A percentile compares a stretch with the other conserved stretches of the same genome.
phyloP scores from a whole-genome alignment of 92 coral and sea anemone genomes.

The Bergia sp. region DNA sequence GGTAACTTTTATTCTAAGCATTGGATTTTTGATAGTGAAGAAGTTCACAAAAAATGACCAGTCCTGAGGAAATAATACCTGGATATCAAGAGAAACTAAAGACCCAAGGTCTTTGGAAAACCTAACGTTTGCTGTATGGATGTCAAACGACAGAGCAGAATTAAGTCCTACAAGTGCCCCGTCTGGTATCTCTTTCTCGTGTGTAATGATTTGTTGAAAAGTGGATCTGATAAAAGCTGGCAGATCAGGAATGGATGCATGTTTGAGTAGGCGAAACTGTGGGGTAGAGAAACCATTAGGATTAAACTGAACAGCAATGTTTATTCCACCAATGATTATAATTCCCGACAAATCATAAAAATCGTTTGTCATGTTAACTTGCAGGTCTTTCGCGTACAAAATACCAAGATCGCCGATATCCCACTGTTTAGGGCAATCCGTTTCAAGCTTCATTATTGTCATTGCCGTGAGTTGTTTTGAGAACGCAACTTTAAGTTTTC shows the following conservation, averaged over 20 bases:
- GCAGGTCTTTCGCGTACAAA: constrained; percentile 24
- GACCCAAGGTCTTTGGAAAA: constrained; percentile 49
- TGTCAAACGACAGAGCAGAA: constrained; percentile 17
- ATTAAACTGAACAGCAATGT: constrained; percentile 27
- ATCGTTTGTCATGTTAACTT: constrained; percentile 4
- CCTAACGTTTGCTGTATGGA: constrained; percentile 37
- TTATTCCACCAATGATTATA: constrained; percentile 41
- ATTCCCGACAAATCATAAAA: constrained; percentile 20
- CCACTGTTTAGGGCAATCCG: constrained; percentile 44
- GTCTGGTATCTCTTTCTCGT: constrained; percentile 46
- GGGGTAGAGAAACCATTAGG: constrained; percentile 43
- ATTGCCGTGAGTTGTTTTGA: constrained; percentile 28
- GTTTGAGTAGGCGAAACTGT: constrained; percentile 38
- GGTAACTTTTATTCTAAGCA: constrained; percentile 36
- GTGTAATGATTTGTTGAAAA: constrained; percentile 42
- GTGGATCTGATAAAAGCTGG: constrained; percentile 21
- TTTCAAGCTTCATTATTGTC: constrained; percentile 29
- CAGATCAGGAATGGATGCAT: constrained; percentile 16
- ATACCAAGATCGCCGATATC: constrained; percentile 59
- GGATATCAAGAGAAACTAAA: constrained; percentile 39
- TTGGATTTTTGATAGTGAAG: constrained; percentile 49
- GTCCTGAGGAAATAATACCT: constrained; percentile 24
- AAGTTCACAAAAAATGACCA: constrained; percentile 60
- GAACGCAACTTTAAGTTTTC: constrained; percentile 46
- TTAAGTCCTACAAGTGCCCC: constrained; percentile 47